Evolutionary conservation across 1,140 invertebrate species (phyloP).

Genomic region (Eumaeus atala): DNA sequence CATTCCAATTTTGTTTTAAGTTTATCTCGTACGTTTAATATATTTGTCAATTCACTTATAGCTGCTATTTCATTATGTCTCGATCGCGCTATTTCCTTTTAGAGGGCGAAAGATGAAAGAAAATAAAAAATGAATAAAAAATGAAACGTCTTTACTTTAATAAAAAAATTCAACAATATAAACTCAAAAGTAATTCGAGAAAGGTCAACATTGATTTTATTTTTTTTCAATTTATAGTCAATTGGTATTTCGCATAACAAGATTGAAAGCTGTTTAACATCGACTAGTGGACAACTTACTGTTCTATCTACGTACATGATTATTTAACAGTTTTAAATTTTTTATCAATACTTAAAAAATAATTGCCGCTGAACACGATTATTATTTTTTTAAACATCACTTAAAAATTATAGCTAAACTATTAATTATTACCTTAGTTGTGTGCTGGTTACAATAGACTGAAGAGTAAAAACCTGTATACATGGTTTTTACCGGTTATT

Average conservation of each 20-base stretch:
- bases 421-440: slow-evolving; percentile 61
- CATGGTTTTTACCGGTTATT: slow-evolving; percentile 36
- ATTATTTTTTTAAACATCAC: slow-evolving; percentile 61
- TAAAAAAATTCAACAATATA: slow-evolving; percentile 62
- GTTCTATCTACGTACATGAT: slow-evolving; percentile 66
- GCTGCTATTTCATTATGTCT: slow-evolving; percentile 53
- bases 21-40: slow-evolving; percentile 48
- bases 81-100: slow-evolving; percentile 54
- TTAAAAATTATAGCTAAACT: slow-evolving; percentile 67
- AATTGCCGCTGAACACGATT: slow-evolving; percentile 68
- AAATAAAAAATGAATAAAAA: slow-evolving; percentile 50
- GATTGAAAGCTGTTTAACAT: slow-evolving; percentile 64
- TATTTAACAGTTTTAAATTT: slow-evolving; percentile 70
- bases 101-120: slow-evolving; percentile 48
- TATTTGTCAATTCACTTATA: slow-evolving; percentile 46
- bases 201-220: slow-evolving; percentile 53
- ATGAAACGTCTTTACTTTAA: slow-evolving; percentile 47
- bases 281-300: slow-evolving; percentile 66
- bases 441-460: slow-evolving; percentile 61
- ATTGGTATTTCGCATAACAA: slow-evolving; percentile 66
- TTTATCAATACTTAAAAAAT: slow-evolving; percentile 66
- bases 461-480: slow-evolving; percentile 43
- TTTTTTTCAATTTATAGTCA: slow-evolving; percentile 57
- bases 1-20: slow-evolving; percentile 58
- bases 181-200: slow-evolving; percentile 62